Percentiles rank a stretch among this genome's conserved stretches.
Evolutionary conservation across 2,797 vertebrate species (phyloP).

Genomic region (Staurois parvus): DNA sequence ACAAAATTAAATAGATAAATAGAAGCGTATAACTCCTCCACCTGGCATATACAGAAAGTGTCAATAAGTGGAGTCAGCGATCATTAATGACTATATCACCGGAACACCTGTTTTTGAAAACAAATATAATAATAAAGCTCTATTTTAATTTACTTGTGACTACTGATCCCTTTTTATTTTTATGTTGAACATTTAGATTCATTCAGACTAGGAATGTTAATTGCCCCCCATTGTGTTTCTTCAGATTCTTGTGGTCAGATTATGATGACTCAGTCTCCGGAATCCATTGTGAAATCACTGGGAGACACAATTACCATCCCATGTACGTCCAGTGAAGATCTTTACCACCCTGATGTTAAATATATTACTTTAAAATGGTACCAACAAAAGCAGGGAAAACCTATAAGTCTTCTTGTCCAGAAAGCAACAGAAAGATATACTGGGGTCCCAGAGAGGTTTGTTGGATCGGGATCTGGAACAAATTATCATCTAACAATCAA

Average conservation of each 20-base stretch:
- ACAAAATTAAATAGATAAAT: no score
- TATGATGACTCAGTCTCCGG: conserved; percentile 5
- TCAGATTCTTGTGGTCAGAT: conserved; percentile 9
- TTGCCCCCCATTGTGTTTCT: neutral
- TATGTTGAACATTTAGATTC: no score
- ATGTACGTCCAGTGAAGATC: neutral
- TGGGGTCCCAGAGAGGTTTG: conserved; percentile 22
- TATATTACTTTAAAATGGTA: neutral
- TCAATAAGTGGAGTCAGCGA: no score
- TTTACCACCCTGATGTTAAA: no score
- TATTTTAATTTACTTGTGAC: no score
- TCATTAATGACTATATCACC: no score
- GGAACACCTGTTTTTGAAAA: no score
- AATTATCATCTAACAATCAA: neutral
- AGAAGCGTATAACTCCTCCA: no score
- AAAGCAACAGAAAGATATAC: neutral
- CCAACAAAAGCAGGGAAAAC: neutral
- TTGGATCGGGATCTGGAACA: neutral
- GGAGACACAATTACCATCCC: neutral
- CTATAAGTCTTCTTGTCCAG: neutral
- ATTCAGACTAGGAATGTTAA: no score
- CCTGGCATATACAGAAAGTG: no score
- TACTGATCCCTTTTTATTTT: no score
- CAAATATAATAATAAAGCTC: no score
- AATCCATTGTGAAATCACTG: neutral